Base-by-base conservation (phyloP, 2,888 invertebrate genomes). In the Ophion costatus region DNA sequence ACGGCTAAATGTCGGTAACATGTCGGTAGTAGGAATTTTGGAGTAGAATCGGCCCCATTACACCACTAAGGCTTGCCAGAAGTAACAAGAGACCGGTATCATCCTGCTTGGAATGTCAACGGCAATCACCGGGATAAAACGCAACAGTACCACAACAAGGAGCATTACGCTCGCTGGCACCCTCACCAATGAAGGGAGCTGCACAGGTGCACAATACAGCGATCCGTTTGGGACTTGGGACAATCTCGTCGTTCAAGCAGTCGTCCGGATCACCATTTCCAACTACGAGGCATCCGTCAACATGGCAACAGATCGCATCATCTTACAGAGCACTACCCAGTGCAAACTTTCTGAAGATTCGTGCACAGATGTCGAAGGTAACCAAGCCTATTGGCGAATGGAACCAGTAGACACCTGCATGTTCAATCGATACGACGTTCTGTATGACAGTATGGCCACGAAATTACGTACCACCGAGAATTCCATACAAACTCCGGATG, bases 391-490 rank as follows among this genome's bases (percentile, higher is more conserved):
- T 38, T 86, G 84, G 81, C 64, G 80, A n/a, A 42, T 59, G 0
- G 22, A 76, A 42, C 85, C 83, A 0, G 10, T 29, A 5, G 76
- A 84, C 42, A 38, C 75, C n/a, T 80, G 84, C 70, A 1, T 51
- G n/a, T 80, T 80, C 59, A 71, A 66, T 51, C 33, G 70, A 17
- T 83, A 83, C n/a, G n/a, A n/a, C n/a, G n/a, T n/a, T n/a, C n/a
- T n/a, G n/a, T n/a, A n/a, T n/a, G n/a, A n/a, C n/a, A 79, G 83
- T 1, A n/a, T 20, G 1, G 74, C 67, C 0, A 69, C 66, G 0
- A 85, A 78, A 66, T 22, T 61, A 4, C 10, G n/a, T 3, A 1
- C 66, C 17, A 6, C 22, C 9, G 33, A 71, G 10, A 6, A 38
- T 7, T 38, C 38, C 7, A n/a, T 2, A 1, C 7, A 57, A 5